Base-by-base conservation (phyloP, 2,113 vertebrate species). In the Ceuthmochares aereus region DNA sequence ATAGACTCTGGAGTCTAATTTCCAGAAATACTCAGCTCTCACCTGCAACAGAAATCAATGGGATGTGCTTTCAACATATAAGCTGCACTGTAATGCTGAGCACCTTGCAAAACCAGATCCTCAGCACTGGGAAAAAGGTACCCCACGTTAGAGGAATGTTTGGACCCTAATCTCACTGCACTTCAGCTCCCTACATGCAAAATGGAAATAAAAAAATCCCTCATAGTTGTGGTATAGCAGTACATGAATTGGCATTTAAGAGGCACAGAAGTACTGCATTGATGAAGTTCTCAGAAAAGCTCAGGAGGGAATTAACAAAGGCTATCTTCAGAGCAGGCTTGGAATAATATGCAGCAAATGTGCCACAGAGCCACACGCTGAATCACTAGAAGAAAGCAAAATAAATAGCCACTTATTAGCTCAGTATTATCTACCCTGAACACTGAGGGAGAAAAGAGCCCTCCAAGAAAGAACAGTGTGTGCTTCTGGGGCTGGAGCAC, bases 231-330 rank as follows among this genome's bases (percentile, higher is more conserved):
- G 43, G 23, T 75, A 56, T 2, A 10, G 60, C 36, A 40, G 73
- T 74, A 84, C 84, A 59, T 45, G 25, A 90, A 84, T 84, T 85
- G 59, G 12, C 34, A 92, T 92, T 77, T 74, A 52, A 78, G 76
- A 92, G 73, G 68, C 64, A 81, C 63, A 86, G 19, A 88, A 90
- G 42, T 25, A 25, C 42, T 26, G 26, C 4, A 7, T 26, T 81
- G 89, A 91, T 72, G 79, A 91, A 89, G 69, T 67, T 73, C 60
- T 66, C 32, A 69, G 73, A 84, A 91, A 69, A 87, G 37, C 80
- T 89, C 91, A 47, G 81, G 68, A 89, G 59, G 45, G 80, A 89
- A 88, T 82, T 90, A 58, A 72, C 77, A 85, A 77, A 74, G 42
- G 45, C 58, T 60, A 26, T 66, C 67, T 88, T 83, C 70, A 76